A percentile compares a stretch with the other conserved stretches of the same genome.
Evolutionary conservation across 1,140 invertebrate genomes (phyloP).

Genomic region (Campodea augens): DNA sequence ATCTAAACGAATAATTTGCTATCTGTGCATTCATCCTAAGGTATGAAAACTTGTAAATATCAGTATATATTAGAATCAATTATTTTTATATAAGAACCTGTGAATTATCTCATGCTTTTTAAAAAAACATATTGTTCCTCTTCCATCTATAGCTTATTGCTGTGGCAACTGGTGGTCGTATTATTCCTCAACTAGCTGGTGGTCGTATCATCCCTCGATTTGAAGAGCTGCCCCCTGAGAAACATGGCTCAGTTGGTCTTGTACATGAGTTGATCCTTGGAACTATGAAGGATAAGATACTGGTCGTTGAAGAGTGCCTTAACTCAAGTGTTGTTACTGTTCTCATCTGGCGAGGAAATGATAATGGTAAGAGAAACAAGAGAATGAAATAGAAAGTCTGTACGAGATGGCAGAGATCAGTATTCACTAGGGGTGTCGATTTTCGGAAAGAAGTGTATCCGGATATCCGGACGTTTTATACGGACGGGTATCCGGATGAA

Average conservation of each 20-base stretch:
- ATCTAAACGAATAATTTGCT: no score
- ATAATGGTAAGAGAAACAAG: constrained; percentile 45
- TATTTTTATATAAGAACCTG: background rate
- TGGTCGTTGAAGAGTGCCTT: constrained; percentile 94
- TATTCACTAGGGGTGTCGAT: no score
- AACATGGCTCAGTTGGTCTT: constrained; percentile 82
- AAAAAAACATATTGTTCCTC: constrained; percentile 16
- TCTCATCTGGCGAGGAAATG: constrained; percentile 90
- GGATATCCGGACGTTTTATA: no score
- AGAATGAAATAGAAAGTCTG: no score
- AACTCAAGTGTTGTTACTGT: constrained; percentile 95
- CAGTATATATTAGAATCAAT: background rate
- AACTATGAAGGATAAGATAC: constrained; percentile 91
- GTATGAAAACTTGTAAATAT: no score
- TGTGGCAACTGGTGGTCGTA: constrained; percentile 95
- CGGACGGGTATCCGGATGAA: no score
- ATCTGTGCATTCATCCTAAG: no score
- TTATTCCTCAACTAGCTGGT: no score
- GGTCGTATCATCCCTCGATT: constrained; percentile 95
- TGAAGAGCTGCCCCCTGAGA: constrained; percentile 81
- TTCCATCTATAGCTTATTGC: constrained; percentile 84
- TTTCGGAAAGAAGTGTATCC: no score
- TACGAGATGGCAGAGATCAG: no score
- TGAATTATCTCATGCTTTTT: background rate
- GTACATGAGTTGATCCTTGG: constrained; percentile 89